These are phyloP conservation scores for Pipa parva DNA, from an alignment of 2,113 vertebrate species.

Conservation along the genomic window DNA sequence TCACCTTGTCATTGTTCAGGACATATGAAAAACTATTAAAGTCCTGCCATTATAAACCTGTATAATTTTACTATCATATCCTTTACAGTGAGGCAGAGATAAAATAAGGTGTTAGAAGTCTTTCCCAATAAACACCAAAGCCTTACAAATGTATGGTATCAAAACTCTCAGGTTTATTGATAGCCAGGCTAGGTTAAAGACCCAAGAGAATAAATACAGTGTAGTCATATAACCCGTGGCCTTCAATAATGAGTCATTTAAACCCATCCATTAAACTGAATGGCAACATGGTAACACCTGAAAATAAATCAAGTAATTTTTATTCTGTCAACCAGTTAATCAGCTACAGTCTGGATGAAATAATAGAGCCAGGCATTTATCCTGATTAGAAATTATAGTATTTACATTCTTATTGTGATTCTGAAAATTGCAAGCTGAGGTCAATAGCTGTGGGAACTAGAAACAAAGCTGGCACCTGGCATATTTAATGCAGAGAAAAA, in stretches of 20 bases:
- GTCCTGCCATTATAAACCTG: too few relatives aligned
- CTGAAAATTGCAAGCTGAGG: conserved; percentile 27
- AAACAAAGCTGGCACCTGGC: background rate
- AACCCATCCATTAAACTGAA: conserved; percentile 32
- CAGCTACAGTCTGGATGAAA: conserved; percentile 14
- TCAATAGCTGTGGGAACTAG: conserved; percentile 11
- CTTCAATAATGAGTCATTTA: conserved; percentile 6
- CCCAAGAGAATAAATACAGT: conserved; percentile 28
- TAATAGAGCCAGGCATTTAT: conserved; percentile 22
- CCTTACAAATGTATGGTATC: background rate
- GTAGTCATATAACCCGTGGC: conserved; percentile 22
- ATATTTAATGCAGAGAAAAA: background rate
- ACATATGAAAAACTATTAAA: too few relatives aligned
- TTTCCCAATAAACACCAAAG: background rate
- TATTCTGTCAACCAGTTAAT: conserved; percentile 37
- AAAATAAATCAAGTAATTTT: conserved; percentile 36
- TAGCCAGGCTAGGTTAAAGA: conserved; percentile 13
- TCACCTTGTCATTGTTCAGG: too few relatives aligned
- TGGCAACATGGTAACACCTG: conserved; percentile 22
- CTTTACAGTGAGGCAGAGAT: too few relatives aligned
- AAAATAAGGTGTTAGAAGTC: too few relatives aligned
- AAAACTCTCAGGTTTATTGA: background rate
- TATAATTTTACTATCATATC: too few relatives aligned
- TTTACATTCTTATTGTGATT: conserved; percentile 39
- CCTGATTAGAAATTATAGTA: conserved; percentile 42